These are phyloP conservation scores for Ammospiza nelsoni DNA, from an alignment of 2,113 vertebrate species.

Conservation along the genomic window DNA sequence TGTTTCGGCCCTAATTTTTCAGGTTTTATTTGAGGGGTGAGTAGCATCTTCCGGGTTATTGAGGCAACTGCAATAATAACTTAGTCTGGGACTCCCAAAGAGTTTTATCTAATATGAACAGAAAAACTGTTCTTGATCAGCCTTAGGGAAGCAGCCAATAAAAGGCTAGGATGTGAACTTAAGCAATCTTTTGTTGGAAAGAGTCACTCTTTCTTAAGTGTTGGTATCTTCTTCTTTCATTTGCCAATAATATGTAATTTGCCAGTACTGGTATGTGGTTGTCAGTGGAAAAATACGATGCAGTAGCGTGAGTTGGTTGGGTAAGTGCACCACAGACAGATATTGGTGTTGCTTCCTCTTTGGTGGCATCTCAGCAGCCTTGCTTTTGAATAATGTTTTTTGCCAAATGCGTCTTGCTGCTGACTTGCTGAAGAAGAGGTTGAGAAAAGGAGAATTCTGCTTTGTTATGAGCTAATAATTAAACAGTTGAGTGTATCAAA, in stretches of 20 bases:
- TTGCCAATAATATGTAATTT: background rate
- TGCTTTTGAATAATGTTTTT: rapidly evolving
- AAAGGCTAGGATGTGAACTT: background rate
- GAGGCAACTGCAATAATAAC: background rate
- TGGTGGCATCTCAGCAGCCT: background rate
- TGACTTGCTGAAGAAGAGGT: background rate
- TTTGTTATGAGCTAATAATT: background rate
- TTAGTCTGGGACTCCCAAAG: background rate
- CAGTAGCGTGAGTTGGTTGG: rapidly evolving
- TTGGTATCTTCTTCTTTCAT: background rate
- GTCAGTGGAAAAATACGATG: rapidly evolving
- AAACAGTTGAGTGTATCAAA: background rate
- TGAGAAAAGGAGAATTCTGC: background rate
- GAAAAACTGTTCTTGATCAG: background rate
- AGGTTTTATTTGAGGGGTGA: background rate
- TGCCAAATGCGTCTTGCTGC: background rate
- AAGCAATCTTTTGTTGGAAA: background rate
- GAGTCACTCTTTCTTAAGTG: background rate
- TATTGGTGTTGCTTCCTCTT: background rate
- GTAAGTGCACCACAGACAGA: background rate
- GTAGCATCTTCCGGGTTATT: background rate
- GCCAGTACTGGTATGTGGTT: background rate
- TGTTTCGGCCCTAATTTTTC: background rate
- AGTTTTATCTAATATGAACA: background rate
- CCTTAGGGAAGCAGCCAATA: background rate